Conservation (phyloP, 2,888 invertebrate species). For the Hofmannophila pseudospretella region DNA sequence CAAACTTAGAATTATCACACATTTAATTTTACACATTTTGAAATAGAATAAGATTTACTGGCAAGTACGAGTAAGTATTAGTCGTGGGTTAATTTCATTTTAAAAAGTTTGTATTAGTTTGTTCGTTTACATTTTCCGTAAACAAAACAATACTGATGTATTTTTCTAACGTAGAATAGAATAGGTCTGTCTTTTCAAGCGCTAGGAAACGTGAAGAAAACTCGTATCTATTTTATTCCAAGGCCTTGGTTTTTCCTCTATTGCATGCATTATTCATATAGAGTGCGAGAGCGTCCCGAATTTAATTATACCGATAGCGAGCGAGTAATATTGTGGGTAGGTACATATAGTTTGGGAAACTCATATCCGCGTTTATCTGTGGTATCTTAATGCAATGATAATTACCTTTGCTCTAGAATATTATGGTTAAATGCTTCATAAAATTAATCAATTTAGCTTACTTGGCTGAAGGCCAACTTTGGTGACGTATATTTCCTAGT, state of each 20-base stretch:
- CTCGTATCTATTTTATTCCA: slow-evolving; percentile 1
- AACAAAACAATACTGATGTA: too few relatives aligned
- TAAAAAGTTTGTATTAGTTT: too few relatives aligned
- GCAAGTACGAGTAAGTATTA: too few relatives aligned
- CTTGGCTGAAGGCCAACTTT: background rate
- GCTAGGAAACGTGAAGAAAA: too few relatives aligned
- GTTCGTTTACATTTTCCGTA: too few relatives aligned
- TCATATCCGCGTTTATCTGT: background rate
- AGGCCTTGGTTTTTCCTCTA: slow-evolving; percentile 33
- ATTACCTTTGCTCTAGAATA: background rate
- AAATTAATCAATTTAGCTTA: background rate
- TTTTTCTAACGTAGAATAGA: background rate
- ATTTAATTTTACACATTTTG: too few relatives aligned
- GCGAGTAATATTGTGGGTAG: too few relatives aligned
- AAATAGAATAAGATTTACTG: too few relatives aligned
- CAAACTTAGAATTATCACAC: too few relatives aligned
- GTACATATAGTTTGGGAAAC: too few relatives aligned
- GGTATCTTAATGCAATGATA: background rate
- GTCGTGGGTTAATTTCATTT: too few relatives aligned
- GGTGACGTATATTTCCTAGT: background rate
- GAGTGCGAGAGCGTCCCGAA: background rate
- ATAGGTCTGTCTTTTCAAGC: too few relatives aligned
- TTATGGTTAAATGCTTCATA: background rate
- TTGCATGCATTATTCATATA: slow-evolving; percentile 66
- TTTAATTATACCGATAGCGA: background rate